Base-by-base conservation (phyloP, 2,113 vertebrate species). In the Rhabdornis inornatus region DNA sequence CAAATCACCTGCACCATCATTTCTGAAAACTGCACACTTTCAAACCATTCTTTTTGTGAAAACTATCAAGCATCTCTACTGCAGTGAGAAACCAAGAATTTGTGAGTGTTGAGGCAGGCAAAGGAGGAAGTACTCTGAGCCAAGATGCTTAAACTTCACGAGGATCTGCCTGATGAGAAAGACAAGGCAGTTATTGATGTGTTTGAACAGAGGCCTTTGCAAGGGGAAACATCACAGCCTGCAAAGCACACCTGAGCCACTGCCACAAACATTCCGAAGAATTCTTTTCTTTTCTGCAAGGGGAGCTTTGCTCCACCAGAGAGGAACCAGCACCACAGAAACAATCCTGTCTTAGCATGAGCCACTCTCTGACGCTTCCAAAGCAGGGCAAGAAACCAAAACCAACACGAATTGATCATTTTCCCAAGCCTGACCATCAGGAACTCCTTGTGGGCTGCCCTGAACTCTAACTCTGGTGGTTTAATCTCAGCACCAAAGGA, bases 341-440 rank as follows among this genome's bases (percentile, higher is more conserved):
- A 59, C 16, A 33, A 35, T 7, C 47, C 17, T 15, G 15, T 2
- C n/a, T 40, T 2, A 21, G 17, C 33, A 64, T 0, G 0, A 82
- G 39, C 17, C 56, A 15, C 23, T 30, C 28, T 20, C 28, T 20
- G 24, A 25, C 21, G 16, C 44, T 74, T 16, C 42, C 56, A 82
- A 37, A 75, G 47, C 35, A 42, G 52, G 13, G 30, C 44, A 85
- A 45, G 8, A 56, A 71, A 22, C 24, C 15, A 31, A 60, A 79
- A 11, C 9, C 15, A n/a, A 60, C 75, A 10, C 4, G 1, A 55
- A 66, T 10, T 11, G 8, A 18, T 12, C 16, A 19, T 6, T 71
- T 55, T 16, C 49, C 71, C 33, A 42, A 39, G 28, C 20, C 31
- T 66, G 37, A 16, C 37, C 72, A 42, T 8, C 64, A 72, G 64